These are phyloP conservation scores for Gymnoscopelus microlampas DNA, from an alignment of 2,797 vertebrate genomes.

Conservation along the genomic window DNA sequence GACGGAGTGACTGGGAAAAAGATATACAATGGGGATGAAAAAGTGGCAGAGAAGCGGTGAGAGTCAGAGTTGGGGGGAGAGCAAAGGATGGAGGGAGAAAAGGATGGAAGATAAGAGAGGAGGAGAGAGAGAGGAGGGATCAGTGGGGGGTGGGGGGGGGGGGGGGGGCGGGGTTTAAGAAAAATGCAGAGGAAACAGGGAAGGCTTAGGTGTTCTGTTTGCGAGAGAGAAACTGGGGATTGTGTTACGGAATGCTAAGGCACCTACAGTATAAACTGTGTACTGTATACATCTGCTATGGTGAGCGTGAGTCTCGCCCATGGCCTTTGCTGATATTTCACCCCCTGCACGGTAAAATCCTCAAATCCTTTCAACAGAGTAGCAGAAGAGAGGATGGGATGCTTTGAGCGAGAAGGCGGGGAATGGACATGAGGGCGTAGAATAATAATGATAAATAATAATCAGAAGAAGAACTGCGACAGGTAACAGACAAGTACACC, in stretches of 20 bases:
- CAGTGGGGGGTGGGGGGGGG: slow-evolving; percentile 17
- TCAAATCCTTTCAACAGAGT: slow-evolving; percentile 5
- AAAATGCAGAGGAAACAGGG: slow-evolving; percentile 8
- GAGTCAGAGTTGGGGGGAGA: slow-evolving; percentile 20
- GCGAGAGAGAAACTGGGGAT: slow-evolving; percentile 34
- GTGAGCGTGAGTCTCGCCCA: too few species aligned
- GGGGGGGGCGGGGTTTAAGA: slow-evolving; percentile 10
- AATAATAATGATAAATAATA: slow-evolving; percentile 8
- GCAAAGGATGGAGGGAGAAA: neutral
- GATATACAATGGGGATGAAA: slow-evolving; percentile 9
- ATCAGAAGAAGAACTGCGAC: too few species aligned
- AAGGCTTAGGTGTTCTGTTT: neutral
- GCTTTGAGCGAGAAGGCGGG: neutral
- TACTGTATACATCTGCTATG: too few species aligned
- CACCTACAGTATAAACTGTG: too few species aligned
- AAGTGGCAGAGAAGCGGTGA: slow-evolving; percentile 30
- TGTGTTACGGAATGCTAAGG: neutral
- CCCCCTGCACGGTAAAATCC: too few species aligned
- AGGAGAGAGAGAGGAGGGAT: slow-evolving; percentile 19
- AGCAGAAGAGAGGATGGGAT: neutral
- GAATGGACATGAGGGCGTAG: neutral
- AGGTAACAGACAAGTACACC: too few species aligned
- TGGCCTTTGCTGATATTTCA: too few species aligned
- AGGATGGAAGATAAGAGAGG: slow-evolving; percentile 4
- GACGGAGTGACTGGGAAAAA: slow-evolving; percentile 9